phyloP scores from a whole-genome alignment of 2,113 vertebrate species.

The Etheostoma cragini region DNA sequence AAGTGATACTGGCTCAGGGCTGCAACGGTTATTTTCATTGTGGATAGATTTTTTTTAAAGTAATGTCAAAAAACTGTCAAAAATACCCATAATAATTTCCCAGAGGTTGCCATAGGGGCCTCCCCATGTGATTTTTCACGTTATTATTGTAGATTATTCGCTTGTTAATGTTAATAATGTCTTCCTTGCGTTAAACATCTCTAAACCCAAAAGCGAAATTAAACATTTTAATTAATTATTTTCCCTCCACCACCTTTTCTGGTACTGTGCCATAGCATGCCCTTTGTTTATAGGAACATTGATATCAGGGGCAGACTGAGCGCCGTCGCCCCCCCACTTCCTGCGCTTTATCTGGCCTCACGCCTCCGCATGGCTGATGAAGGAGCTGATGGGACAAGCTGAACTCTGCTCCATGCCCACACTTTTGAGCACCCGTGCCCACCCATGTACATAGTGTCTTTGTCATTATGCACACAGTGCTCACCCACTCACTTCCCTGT shows the following conservation, averaged over 20 bases:
- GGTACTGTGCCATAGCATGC: neutral
- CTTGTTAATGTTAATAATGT: neutral
- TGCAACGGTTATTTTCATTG: neutral
- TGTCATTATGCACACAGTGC: conserved; percentile 39
- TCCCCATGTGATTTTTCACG: neutral
- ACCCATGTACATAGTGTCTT: conserved; percentile 60
- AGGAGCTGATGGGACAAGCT: conserved; percentile 52
- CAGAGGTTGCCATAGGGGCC: neutral
- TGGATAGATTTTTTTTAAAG: too few species aligned
- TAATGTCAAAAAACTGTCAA: too few species aligned
- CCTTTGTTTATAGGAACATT: conserved; percentile 49
- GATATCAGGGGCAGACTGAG: conserved; percentile 39
- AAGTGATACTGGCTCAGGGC: neutral
- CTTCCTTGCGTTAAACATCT: neutral
- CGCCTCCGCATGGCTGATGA: conserved; percentile 65
- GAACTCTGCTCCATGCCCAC: conserved; percentile 58
- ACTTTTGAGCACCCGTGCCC: conserved; percentile 49
- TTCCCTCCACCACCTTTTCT: neutral
- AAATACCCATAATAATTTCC: neutral
- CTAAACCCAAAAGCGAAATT: neutral
- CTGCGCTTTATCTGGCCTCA: conserved; percentile 73
- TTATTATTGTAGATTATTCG: neutral
- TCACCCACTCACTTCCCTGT: conserved; percentile 58
- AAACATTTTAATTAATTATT: neutral
- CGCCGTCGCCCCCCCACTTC: conserved; percentile 65